These are phyloP conservation scores for Arion vulgaris DNA, from an alignment of 1,140 invertebrate genomes.

Conservation along the genomic window DNA sequence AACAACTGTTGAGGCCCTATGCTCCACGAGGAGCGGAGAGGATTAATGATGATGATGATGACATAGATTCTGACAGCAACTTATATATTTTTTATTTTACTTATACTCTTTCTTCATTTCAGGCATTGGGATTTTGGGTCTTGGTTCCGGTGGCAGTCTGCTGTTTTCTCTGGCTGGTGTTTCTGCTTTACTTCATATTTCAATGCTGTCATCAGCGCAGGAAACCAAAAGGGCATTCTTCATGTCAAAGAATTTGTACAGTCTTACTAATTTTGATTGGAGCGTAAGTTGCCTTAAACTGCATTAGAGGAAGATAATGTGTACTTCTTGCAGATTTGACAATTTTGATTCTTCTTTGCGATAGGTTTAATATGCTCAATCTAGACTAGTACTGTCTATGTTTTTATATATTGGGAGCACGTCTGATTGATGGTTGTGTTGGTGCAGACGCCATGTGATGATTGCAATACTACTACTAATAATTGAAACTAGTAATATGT, in stretches of 20 bases:
- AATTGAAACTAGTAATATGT: too few relatives aligned
- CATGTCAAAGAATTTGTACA: slow-evolving; percentile 76
- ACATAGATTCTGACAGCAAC: too few relatives aligned
- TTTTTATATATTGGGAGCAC: too few relatives aligned
- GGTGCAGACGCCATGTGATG: too few relatives aligned
- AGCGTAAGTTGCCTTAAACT: slow-evolving; percentile 41
- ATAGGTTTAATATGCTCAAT: neutral
- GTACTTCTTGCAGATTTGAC: neutral
- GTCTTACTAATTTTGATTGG: slow-evolving; percentile 37
- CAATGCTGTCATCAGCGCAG: slow-evolving; percentile 89
- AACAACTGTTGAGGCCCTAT: too few relatives aligned
- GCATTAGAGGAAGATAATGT: neutral
- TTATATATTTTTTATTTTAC: too few relatives aligned
- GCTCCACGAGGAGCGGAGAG: too few relatives aligned
- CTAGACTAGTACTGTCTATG: too few relatives aligned
- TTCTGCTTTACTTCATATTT: slow-evolving; percentile 89
- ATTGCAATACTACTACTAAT: too few relatives aligned
- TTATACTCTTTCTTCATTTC: slow-evolving; percentile 70
- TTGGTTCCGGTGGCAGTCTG: slow-evolving; percentile 91
- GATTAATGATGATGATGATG: too few relatives aligned
- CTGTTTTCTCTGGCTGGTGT: slow-evolving; percentile 87
- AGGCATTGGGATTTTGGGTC: slow-evolving; percentile 92
- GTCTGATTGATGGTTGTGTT: too few relatives aligned
- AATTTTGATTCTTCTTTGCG: neutral
- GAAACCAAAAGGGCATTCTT: slow-evolving; percentile 87